Percentiles rank a stretch among this genome's conserved stretches.
These are phyloP conservation scores for Tragelaphus buxtoni DNA, from an alignment of 2,113 vertebrate species.

Conservation along the genomic window DNA sequence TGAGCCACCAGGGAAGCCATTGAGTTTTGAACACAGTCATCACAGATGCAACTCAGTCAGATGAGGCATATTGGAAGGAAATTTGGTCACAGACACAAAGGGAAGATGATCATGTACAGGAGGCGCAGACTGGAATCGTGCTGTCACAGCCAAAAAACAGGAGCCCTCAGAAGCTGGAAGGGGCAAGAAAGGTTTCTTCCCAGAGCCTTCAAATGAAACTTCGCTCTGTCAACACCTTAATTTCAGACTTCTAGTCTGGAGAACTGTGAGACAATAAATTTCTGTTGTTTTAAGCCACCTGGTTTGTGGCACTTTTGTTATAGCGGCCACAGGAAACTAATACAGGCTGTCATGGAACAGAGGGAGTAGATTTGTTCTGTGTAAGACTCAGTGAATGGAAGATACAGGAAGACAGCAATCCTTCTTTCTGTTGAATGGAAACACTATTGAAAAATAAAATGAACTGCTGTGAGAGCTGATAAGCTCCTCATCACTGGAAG, in stretches of 20 bases:
- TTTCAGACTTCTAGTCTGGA: not conserved
- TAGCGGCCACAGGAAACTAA: not conserved
- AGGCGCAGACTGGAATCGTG: not conserved
- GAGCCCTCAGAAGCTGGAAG: not conserved
- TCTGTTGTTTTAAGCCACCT: slow-evolving; percentile 6
- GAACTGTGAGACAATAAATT: slow-evolving; percentile 11
- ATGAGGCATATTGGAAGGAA: not conserved
- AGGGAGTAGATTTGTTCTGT: not conserved
- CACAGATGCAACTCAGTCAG: not conserved
- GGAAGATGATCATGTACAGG: not conserved
- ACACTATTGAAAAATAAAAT: not conserved
- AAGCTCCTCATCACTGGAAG: not conserved
- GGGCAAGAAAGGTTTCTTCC: not conserved
- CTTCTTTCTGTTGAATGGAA: slow-evolving; percentile 10
- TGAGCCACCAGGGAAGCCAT: not conserved
- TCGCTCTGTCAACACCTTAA: not conserved
- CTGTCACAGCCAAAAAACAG: not conserved
- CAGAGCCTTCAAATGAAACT: not conserved
- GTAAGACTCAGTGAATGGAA: not conserved
- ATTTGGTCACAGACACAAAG: not conserved
- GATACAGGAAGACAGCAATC: not conserved
- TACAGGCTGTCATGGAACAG: not conserved
- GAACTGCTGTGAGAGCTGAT: not conserved
- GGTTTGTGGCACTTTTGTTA: not conserved
- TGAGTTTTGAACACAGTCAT: not conserved